Percentiles rank a stretch among this genome's conserved stretches.
phyloP scores from a whole-genome alignment of 2,113 vertebrate species.

The Pungitius pungitius region DNA sequence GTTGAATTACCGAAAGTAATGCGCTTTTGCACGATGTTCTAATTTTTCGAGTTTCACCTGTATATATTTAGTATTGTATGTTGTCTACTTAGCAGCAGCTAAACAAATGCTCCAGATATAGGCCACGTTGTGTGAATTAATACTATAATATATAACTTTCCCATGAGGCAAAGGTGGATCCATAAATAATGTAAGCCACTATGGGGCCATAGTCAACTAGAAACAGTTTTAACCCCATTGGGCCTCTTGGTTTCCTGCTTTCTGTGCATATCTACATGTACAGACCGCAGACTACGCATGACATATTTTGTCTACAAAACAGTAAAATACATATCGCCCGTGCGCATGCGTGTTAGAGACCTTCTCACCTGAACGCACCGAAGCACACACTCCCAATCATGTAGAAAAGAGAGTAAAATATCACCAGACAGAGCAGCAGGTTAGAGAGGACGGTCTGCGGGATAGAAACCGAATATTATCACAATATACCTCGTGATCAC shows the following conservation, averaged over 20 bases:
- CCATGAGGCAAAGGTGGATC: neutral
- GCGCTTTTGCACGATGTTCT: no score
- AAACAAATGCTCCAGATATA: neutral
- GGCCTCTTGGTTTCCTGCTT: neutral
- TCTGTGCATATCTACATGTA: neutral
- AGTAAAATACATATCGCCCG: neutral
- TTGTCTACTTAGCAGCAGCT: neutral
- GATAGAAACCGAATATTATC: conserved; percentile 3
- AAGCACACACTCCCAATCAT: conserved; percentile 84
- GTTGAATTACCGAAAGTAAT: no score
- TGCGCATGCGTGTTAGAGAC: conserved; percentile 28
- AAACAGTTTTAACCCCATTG: neutral
- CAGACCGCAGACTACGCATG: neutral
- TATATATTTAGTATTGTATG: no score
- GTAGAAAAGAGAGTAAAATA: conserved; percentile 87
- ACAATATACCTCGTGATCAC: neutral
- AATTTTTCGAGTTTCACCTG: no score
- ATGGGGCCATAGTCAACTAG: neutral
- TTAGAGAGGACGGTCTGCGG: conserved; percentile 82
- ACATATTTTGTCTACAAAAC: neutral
- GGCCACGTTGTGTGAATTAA: neutral
- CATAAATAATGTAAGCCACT: neutral
- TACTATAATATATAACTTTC: neutral
- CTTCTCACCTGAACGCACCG: conserved; percentile 81
- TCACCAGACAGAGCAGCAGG: conserved; percentile 80